A percentile compares a stretch with the other conserved stretches of the same genome.
Conservation (phyloP, 1,140 invertebrate species). For the Dinoponera quadriceps region DNA sequence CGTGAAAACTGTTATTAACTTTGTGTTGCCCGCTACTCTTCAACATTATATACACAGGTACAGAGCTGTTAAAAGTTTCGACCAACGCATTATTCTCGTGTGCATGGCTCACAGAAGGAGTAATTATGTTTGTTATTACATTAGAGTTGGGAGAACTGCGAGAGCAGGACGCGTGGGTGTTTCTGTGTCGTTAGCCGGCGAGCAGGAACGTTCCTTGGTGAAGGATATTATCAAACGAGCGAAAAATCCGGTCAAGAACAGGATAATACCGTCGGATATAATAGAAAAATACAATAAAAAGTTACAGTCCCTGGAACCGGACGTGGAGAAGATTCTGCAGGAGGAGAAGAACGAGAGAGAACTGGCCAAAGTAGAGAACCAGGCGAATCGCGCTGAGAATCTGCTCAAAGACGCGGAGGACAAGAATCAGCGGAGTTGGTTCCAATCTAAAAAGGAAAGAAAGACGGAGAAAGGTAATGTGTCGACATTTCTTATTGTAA, state of each 20-base stretch:
- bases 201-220: slow-evolving; percentile 95
- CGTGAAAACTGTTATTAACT: slow-evolving; percentile 99
- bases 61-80: background rate
- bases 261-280: slow-evolving; percentile 95
- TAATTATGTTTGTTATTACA: slow-evolving; percentile 16
- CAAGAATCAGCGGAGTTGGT: slow-evolving; percentile 90
- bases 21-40: slow-evolving; percentile 96
- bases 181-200: slow-evolving; percentile 97
- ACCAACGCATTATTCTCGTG: background rate
- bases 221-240: slow-evolving; percentile 97
- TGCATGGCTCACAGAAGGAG: background rate
- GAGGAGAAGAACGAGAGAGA: slow-evolving; percentile 95
- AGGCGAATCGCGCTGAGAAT: slow-evolving; percentile 92
- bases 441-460: slow-evolving; percentile 94
- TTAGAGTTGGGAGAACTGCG: slow-evolving; percentile 96
- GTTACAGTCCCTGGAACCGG: slow-evolving; percentile 90
- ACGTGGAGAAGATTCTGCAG: slow-evolving; percentile 92
- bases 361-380: slow-evolving; percentile 93
- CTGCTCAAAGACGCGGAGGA: slow-evolving; percentile 86
- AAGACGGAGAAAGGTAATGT: slow-evolving; percentile 89
- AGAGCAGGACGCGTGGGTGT: slow-evolving; percentile 95
- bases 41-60: slow-evolving; percentile 98
- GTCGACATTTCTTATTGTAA: slow-evolving; percentile 7
- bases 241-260: slow-evolving; percentile 93
- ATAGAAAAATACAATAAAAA: slow-evolving; percentile 94